Base-by-base conservation (phyloP, 2,113 vertebrate genomes). In the Stigmatopora nigra region DNA sequence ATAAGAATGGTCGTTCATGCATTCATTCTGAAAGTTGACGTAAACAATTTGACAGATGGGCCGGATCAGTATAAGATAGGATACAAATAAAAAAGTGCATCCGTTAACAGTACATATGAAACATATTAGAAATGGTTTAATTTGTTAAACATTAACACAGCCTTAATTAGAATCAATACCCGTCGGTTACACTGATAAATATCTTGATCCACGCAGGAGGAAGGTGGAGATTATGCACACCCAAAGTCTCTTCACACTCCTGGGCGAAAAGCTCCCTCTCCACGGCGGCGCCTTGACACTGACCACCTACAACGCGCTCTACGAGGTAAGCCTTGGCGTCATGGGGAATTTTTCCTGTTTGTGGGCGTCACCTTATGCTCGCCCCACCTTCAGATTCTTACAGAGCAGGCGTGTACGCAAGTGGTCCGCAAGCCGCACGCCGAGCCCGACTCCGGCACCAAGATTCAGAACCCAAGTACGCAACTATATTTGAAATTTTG, bases 191-290 rank as follows among this genome's bases (percentile, higher is more conserved):
- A 7, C 6, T 41, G 38, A 41, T 8, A 41, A 41, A 41, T 41
- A 41, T 41, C 38, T 41, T 41, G 38, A 41, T 69, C 72, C 71
- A 38, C 77, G 3, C 79, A 98, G 95, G 84, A 89, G 96, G 71
- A 98, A 98, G 86, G 95, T 98, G 79, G 96, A 98, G 89, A 95
- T 98, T 78, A 98, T 98, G 95, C 95, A 98, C 75, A 97, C 94
- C 51, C 95, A 98, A 81, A 98, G 96, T 77, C 94, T 98, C 63
- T 98, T 98, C 77, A 97, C 96, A 19, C 93, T 98, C 48, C 93
- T 98, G 62, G 94, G 95, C 68, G 95, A 98, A 80, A 91, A 93
- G 63, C 88, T 98, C 75, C 95, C 95, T 94, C 78, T 95, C 62
- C 93, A 97, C 86, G 94, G 93, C 68, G 95, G 92, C 81, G 94